Evolutionary conservation across 2,888 invertebrate species (phyloP).

Genomic region (Drosophila anomelani): DNA sequence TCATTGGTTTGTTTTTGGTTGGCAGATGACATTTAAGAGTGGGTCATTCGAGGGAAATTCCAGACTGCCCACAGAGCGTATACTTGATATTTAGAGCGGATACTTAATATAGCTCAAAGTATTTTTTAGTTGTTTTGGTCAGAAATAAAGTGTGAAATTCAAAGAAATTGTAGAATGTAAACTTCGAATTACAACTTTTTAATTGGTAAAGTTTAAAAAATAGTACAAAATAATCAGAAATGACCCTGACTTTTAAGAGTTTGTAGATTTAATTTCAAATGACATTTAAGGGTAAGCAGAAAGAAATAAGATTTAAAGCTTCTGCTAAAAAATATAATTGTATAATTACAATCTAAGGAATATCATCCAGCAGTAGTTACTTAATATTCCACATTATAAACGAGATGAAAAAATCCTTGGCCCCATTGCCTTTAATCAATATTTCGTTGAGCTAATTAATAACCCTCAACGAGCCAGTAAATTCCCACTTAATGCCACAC

Average conservation of each 20-base stretch:
- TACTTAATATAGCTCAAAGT: slow-evolving; percentile 1
- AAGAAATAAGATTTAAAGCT: neutral
- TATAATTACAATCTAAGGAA: neutral
- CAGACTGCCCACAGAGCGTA: slow-evolving; percentile 17
- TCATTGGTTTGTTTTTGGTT: slow-evolving; percentile 19
- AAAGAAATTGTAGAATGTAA: neutral
- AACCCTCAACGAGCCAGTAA: slow-evolving; percentile 12
- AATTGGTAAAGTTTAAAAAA: neutral
- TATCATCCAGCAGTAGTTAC: too few relatives aligned
- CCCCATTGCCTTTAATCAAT: slow-evolving; percentile 21
- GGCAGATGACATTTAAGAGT: slow-evolving; percentile 47
- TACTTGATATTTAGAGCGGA: slow-evolving; percentile 44
- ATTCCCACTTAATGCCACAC: slow-evolving; percentile 28
- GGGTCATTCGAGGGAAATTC: slow-evolving; percentile 11
- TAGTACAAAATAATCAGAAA: neutral
- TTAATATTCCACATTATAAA: neutral
- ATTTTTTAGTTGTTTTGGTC: neutral
- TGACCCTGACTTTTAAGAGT: slow-evolving; percentile 5
- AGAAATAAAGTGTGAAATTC: neutral
- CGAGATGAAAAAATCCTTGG: slow-evolving; percentile 24
- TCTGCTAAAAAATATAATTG: neutral
- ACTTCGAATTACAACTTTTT: neutral
- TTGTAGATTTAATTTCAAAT: slow-evolving; percentile 17
- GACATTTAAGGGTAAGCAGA: slow-evolving; percentile 14
- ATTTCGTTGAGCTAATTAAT: slow-evolving; percentile 15